A percentile compares a stretch with the other conserved stretches of the same genome.
phyloP scores from a whole-genome alignment of 2,113 vertebrate genomes.

The Taxidea taxus region DNA sequence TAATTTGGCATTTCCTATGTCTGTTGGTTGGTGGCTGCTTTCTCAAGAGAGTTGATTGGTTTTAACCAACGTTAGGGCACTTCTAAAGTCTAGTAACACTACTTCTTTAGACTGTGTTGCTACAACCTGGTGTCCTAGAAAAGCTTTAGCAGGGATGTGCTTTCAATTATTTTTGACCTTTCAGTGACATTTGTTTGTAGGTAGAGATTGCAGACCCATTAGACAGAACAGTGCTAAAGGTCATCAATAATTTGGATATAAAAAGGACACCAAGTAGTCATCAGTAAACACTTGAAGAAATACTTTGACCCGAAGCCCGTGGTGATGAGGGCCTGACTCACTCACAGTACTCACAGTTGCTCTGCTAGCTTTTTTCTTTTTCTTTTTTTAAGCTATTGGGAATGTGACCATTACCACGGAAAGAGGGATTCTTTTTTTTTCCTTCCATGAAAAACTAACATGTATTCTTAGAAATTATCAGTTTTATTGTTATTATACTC shows the following conservation, averaged over 20 bases:
- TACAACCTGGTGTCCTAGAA: background rate
- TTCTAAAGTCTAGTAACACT: background rate
- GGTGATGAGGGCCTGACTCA: background rate
- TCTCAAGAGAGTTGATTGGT: background rate
- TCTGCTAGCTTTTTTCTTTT: background rate
- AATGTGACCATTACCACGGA: background rate
- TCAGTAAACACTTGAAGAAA: background rate
- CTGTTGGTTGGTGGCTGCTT: background rate
- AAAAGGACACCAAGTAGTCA: background rate
- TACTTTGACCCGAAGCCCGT: background rate
- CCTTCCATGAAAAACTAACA: background rate
- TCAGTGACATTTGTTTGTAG: background rate
- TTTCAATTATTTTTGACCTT: background rate
- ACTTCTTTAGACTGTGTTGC: background rate
- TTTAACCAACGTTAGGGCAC: background rate
- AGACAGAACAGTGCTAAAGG: background rate
- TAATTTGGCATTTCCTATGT: background rate
- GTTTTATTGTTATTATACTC: background rate
- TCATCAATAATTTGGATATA: background rate
- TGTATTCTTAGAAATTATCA: background rate
- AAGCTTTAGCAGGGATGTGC: background rate
- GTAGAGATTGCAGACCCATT: background rate
- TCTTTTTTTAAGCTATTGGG: background rate
- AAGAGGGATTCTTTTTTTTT: background rate
- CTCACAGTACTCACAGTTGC: background rate